Evolutionary conservation across 2,797 vertebrate genomes (phyloP), one percentile per base, ranked within the genome.

Genomic region (Labeo calbasu): DNA sequence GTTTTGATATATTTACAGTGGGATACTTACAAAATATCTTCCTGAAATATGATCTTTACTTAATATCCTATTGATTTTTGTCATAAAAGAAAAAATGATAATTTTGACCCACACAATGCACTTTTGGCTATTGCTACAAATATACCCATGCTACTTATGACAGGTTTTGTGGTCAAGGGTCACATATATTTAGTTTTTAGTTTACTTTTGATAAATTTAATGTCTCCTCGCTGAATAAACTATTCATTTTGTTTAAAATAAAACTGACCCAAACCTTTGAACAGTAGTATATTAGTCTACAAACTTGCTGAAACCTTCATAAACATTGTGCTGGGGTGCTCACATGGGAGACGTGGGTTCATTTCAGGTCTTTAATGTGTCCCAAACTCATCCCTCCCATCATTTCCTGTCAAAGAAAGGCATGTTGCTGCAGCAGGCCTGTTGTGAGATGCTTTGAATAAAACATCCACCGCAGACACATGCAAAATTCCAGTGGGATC

Each of bases 361-460:
- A 13, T 23, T 40, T 40, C 51, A 14, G 21, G 28, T n/a, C 73
- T 12, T 59, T 21, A 59, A 17, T 59, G 21, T 59, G 32, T 43
- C 21, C 53, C 32, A 23, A 59, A 43, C 2, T 21, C 7, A 23
- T 23, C 59, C 7, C 13, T 75, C 53, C 53, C 32, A 59, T 59
- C 0, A 59, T 77, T 59, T 59, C 40, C 53, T 23, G 53, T 76
- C 32, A 59, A 91, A 84, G 87, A 57, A 40, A 76, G 53, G 51
- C 72, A 76, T 10, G 32, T 59, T 23, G 14, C 8, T 77, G 32
- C 73, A 23, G 53, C 13, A 77, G 13, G 53, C 21, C 32, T 43
- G 73, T 77, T 77, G 13, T 57, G 53, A 43, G 36, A 77, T 77
- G 53, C 73, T 77, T 77, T 43, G 36, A 77, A 59, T 59, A 59